These are phyloP conservation scores for Oreochromis grahami DNA, from an alignment of 2,797 vertebrate genomes.

Conservation along the genomic window DNA sequence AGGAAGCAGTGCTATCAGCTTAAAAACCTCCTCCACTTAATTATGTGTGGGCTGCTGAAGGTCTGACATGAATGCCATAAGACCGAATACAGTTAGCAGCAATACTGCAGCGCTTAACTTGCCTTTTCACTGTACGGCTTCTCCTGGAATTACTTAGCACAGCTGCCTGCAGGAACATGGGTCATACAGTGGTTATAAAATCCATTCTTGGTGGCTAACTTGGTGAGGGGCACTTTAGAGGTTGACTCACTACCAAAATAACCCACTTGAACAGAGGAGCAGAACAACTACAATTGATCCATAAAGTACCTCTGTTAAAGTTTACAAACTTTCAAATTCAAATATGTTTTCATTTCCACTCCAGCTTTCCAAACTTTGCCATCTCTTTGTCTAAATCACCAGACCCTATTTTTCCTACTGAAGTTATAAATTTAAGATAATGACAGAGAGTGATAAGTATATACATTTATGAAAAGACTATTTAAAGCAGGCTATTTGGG, in stretches of 20 bases:
- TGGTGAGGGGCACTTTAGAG: slow-evolving; percentile 6
- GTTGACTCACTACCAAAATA: neutral
- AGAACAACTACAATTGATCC: neutral
- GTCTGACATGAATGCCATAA: slow-evolving; percentile 18
- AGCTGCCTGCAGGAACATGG: slow-evolving; percentile 9
- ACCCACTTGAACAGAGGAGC: neutral
- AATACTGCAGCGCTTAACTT: slow-evolving; percentile 3
- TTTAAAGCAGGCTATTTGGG: neutral
- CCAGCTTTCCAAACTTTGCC: neutral
- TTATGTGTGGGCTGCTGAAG: slow-evolving; percentile 34
- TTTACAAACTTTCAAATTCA: neutral
- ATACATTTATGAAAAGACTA: neutral
- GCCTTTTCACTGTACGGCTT: slow-evolving; percentile 29
- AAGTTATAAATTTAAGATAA: neutral
- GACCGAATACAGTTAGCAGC: neutral
- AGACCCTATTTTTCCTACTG: neutral
- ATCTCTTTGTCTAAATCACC: neutral
- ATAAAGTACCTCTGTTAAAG: neutral
- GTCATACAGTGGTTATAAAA: slow-evolving; percentile 2
- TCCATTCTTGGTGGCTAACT: slow-evolving; percentile 3
- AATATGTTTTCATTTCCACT: neutral
- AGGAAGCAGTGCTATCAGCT: slow-evolving; percentile 3
- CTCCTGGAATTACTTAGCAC: slow-evolving; percentile 24
- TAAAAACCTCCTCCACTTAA: slow-evolving; percentile 23
- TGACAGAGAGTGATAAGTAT: neutral